Base-by-base conservation (phyloP, 2,888 invertebrate species). In the Dinocampus coccinellae region DNA sequence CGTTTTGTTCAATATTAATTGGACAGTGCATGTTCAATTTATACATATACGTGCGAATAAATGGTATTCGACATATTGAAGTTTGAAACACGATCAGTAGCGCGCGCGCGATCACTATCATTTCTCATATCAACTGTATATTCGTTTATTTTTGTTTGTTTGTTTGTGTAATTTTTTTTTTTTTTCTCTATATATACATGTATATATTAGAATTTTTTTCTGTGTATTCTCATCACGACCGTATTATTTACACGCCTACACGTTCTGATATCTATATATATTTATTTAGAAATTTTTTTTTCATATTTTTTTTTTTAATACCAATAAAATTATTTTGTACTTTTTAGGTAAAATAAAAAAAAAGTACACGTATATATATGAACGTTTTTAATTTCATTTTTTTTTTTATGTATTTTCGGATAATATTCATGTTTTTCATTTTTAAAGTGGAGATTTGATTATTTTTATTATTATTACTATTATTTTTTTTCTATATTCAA, bases 1-100 rank as follows among this genome's bases (percentile, higher is more conserved):
- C 58, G n/a, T 65, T 62, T 65, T 47, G 52, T 62, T 67, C 58
- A 70, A 63, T 67, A 67, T 73, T 73, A 62, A 62, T 67, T 62
- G 67, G 61, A 64, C 69, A n/a, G 36, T 7, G 65, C 52, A 24
- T 55, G 55, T 24, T 13, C 34, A 33, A 55, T 65, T 34, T 13
- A 55, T 36, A 55, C 24, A 36, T 55, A 24, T n/a, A 13, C n/a
- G 29, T 22, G 16, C 55, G 36, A 61, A 36, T 61, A 20, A 42
- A 29, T 33, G 13, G 33, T 33, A 58, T 16, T 33, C 33, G 29
- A 58, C 16, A 33, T 33, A 33, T 24, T 61, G 39, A 61, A 61
- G 36, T 39, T 39, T 24, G 61, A 61, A 61, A 61, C 34, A 26
- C 34, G 16, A 61, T 61, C 61, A 11, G 47, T 16, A 16, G 16